phyloP scores from a whole-genome alignment of 2,888 invertebrate genomes.

The Yponomeuta plumbellus region DNA sequence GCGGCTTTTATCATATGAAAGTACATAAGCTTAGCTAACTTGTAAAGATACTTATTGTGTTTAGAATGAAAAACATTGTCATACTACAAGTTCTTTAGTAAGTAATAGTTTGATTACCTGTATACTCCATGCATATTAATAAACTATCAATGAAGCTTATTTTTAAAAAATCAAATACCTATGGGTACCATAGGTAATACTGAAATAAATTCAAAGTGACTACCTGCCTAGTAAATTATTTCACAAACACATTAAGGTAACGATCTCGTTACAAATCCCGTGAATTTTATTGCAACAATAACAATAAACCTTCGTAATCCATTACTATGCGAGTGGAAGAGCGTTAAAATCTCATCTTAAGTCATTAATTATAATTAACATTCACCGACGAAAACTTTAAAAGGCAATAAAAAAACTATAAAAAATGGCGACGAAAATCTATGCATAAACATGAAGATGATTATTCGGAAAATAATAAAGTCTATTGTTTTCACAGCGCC shows the following conservation, averaged over 20 bases:
- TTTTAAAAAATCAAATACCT: too few relatives aligned
- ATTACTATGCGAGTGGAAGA: background rate
- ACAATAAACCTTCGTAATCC: background rate
- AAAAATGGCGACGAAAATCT: background rate
- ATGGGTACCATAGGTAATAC: too few relatives aligned
- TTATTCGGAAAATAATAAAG: constrained; percentile 34
- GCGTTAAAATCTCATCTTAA: background rate
- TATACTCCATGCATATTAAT: too few relatives aligned
- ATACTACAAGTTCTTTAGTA: background rate
- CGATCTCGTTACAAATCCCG: background rate
- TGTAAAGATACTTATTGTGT: too few relatives aligned
- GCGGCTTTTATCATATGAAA: background rate
- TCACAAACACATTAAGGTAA: background rate
- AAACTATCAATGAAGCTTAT: too few relatives aligned
- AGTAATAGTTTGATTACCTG: background rate
- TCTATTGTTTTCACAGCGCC: constrained; percentile 69
- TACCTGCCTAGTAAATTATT: background rate
- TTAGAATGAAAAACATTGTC: too few relatives aligned
- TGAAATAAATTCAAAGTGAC: too few relatives aligned
- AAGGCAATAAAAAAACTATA: background rate
- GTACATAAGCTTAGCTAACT: too few relatives aligned
- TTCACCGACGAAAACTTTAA: background rate
- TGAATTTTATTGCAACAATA: constrained; percentile 2
- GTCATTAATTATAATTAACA: background rate
- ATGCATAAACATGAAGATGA: constrained; percentile 10